Evolutionary conservation across 1,140 invertebrate genomes (phyloP).

Genomic region (Zaprionus camerounensis): DNA sequence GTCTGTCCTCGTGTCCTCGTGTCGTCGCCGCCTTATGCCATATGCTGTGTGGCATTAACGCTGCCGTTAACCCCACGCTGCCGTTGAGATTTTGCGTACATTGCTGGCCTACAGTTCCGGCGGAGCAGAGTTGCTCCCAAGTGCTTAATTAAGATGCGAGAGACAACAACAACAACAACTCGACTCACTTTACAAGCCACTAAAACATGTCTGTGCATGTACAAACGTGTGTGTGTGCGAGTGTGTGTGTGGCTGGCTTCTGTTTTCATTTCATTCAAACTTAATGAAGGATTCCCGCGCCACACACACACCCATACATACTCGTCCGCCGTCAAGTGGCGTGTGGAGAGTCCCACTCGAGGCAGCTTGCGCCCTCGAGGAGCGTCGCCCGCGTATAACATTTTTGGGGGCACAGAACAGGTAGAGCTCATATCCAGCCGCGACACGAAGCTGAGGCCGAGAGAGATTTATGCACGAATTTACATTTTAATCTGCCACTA

Average conservation of each 20-base stretch:
- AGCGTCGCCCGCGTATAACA: constrained; percentile 21
- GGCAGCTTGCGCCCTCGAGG: constrained; percentile 40
- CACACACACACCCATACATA: constrained; percentile 11
- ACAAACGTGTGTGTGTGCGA: constrained; percentile 2
- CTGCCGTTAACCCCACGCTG: constrained; percentile 50
- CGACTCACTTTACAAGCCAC: constrained; percentile 45
- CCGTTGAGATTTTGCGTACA: constrained; percentile 70
- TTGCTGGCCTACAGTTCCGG: constrained; percentile 50
- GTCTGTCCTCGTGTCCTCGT: not conserved
- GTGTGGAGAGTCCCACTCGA: constrained; percentile 42
- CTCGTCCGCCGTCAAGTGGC: constrained; percentile 35
- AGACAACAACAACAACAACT: constrained; percentile 47
- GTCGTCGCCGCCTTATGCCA: constrained; percentile 11
- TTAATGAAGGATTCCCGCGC: constrained; percentile 71
- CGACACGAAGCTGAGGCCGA: constrained; percentile 19
- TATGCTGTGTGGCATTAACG: constrained; percentile 50
- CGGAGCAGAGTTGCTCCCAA: constrained; percentile 68
- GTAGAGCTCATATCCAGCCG: not conserved
- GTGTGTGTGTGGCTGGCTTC: constrained; percentile 15
- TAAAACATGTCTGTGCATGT: constrained; percentile 31
- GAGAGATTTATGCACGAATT: constrained; percentile 64
- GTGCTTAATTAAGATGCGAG: constrained; percentile 79
- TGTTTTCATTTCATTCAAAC: constrained; percentile 76
- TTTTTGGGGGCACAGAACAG: constrained; percentile 14
- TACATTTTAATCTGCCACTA: constrained; percentile 78